Conservation (phyloP, 2,113 vertebrate genomes). For the Charadrius vociferus region DNA sequence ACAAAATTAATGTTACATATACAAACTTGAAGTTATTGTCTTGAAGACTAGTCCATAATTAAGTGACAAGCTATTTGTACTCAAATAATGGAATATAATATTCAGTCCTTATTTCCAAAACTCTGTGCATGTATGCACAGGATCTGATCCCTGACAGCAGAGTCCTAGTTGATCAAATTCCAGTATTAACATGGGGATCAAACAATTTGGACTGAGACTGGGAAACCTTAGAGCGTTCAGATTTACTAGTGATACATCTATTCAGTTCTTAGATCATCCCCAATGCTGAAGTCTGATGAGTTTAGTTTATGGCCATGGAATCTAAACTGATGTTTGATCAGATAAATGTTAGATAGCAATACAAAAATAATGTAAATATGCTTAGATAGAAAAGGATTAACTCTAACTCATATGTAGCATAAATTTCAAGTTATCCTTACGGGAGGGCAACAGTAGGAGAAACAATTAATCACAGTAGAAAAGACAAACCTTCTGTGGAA, state of each 20-base stretch:
- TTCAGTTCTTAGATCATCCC: neutral
- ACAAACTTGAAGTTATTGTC: neutral
- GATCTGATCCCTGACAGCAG: neutral
- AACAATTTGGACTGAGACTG: neutral
- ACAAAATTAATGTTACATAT: neutral
- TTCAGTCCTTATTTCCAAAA: neutral
- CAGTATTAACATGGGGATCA: neutral
- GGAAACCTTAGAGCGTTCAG: neutral
- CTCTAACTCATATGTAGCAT: neutral
- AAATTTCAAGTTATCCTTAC: neutral
- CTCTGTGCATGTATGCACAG: accelerated
- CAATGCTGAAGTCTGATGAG: neutral
- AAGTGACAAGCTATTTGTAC: neutral
- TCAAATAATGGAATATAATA: neutral
- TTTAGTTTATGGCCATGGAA: neutral
- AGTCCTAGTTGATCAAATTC: accelerated
- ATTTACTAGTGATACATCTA: neutral
- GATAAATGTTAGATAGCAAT: neutral
- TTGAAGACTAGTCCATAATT: neutral
- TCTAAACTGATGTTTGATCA: neutral
- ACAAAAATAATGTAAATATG: neutral
- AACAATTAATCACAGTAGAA: neutral
- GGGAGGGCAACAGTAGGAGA: neutral
- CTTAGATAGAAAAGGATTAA: neutral
- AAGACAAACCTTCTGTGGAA: neutral